phyloP scores from a whole-genome alignment of 2,888 invertebrate genomes.

The Agrenia bidenticulata region DNA sequence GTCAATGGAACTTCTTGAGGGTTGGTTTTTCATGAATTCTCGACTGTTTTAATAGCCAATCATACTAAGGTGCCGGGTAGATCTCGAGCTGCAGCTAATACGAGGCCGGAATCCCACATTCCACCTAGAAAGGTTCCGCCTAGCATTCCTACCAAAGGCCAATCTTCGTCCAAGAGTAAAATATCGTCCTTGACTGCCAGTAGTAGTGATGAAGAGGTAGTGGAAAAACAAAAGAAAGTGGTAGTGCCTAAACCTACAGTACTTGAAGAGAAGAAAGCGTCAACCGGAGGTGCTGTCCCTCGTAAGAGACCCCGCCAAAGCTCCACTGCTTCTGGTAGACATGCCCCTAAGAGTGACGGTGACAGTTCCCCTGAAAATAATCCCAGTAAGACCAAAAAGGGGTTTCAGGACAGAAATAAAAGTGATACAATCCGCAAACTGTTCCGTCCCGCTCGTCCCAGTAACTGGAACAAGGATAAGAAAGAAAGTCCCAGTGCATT shows the following conservation, averaged over 20 bases:
- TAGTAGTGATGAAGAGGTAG: slow-evolving; percentile 49
- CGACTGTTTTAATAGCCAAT: neutral
- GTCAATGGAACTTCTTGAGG: neutral
- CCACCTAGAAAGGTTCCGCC: slow-evolving; percentile 39
- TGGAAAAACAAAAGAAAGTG: slow-evolving; percentile 28
- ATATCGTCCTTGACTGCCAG: slow-evolving; percentile 45
- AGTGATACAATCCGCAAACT: slow-evolving; percentile 50
- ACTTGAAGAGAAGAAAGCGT: slow-evolving; percentile 27
- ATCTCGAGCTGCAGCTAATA: slow-evolving; percentile 32
- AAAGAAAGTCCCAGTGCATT: slow-evolving; percentile 47
- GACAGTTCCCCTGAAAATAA: slow-evolving; percentile 42
- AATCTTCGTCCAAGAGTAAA: slow-evolving; percentile 28
- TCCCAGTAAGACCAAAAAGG: slow-evolving; percentile 36
- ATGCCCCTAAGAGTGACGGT: slow-evolving; percentile 20
- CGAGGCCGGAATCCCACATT: slow-evolving; percentile 34
- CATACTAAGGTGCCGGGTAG: slow-evolving; percentile 12
- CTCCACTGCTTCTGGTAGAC: slow-evolving; percentile 1
- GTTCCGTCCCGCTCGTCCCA: slow-evolving; percentile 32
- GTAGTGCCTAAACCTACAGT: slow-evolving; percentile 22
- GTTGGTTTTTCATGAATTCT: slow-evolving; percentile 1
- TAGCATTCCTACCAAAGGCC: slow-evolving; percentile 40
- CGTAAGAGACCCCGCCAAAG: slow-evolving; percentile 38
- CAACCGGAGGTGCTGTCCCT: slow-evolving; percentile 37
- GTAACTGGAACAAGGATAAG: slow-evolving; percentile 25
- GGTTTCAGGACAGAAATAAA: slow-evolving; percentile 48